Base-by-base conservation (phyloP, 2,113 vertebrate genomes). In the Pedionomus torquatus region DNA sequence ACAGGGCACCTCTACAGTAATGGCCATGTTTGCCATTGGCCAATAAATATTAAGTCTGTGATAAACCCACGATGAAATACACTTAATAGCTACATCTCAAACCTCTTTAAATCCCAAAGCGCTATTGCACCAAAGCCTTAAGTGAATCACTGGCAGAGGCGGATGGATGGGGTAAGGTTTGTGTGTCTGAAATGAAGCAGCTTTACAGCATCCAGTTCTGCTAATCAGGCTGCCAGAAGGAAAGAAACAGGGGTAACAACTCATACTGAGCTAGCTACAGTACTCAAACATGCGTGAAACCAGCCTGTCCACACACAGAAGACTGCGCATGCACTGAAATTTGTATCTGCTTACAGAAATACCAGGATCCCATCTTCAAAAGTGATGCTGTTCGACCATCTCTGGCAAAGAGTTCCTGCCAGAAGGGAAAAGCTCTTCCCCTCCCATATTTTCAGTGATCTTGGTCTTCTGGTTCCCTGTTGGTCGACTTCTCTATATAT, bases 111-210 rank as follows among this genome's bases (percentile, higher is more conserved):
- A 39, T 55, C 41, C 60, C 74, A 66, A 66, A 25, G 49, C 30
- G 77, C 46, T 75, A 49, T 41, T 61, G 24, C 44, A 54, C 64
- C 87, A 70, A 61, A 31, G 72, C 54, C 54, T 33, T 76, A 72
- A 95, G 69, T 33, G 60, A 89, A 57, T 46, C 64, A 58, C 83
- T 86, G 83, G 71, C 91, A 96, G 70, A 44, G 43, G 64, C 30
- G 51, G 35, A 43, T 0, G 0, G 74, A 87, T n/a, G 55, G 77
- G 82, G 21, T 21, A n/a, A 48, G 31, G n/a, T n/a, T 39, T 3
- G 4, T 35, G 4, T 28, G 61, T 31, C 81, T 90, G 9, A 65
- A 80, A n/a, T 31, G 41, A 77, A 81, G 46, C 33, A 76, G 54
- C 51, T 77, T 17, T 66, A 55, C 7, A 81, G 24, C 49, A 70